Conservation (phyloP, 1,140 invertebrate species). For the Drosophila varians region DNA sequence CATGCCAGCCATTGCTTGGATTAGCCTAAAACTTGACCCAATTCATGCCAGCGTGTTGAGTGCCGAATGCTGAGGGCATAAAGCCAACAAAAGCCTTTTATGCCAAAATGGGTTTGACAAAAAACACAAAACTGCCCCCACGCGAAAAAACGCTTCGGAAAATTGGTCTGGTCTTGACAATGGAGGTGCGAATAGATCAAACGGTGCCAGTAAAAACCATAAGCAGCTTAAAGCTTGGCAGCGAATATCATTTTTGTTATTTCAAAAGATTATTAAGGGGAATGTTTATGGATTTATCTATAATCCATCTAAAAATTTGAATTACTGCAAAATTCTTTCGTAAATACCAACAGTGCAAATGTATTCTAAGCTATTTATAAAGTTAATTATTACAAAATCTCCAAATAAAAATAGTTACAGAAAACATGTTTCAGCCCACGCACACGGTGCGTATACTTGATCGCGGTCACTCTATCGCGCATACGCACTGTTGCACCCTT, state of each 20-base stretch:
- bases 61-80: constrained; percentile 25
- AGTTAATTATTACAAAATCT: no score
- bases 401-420: not conserved
- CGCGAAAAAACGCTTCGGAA: constrained; percentile 15
- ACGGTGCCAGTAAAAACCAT: constrained; percentile 32
- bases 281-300: not conserved
- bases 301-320: not conserved
- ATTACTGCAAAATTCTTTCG: not conserved
- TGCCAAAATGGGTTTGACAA: constrained; percentile 52
- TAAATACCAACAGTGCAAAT: not conserved
- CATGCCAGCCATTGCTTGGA: constrained; percentile 22
- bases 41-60: constrained; percentile 48
- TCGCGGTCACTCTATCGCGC: constrained; percentile 43
- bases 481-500: constrained; percentile 34
- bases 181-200: constrained; percentile 72
- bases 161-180: constrained; percentile 53
- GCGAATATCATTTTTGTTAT: constrained; percentile 6
- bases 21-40: constrained; percentile 62
- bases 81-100: constrained; percentile 60
- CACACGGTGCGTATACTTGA: constrained; percentile 31
- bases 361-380: not conserved
- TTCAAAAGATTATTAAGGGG: constrained; percentile 27
- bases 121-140: constrained; percentile 38
- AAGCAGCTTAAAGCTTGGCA: constrained; percentile 50
- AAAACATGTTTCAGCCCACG: not conserved